phyloP scores from a whole-genome alignment of 2,797 vertebrate genomes.

The Perodicticus potto region DNA sequence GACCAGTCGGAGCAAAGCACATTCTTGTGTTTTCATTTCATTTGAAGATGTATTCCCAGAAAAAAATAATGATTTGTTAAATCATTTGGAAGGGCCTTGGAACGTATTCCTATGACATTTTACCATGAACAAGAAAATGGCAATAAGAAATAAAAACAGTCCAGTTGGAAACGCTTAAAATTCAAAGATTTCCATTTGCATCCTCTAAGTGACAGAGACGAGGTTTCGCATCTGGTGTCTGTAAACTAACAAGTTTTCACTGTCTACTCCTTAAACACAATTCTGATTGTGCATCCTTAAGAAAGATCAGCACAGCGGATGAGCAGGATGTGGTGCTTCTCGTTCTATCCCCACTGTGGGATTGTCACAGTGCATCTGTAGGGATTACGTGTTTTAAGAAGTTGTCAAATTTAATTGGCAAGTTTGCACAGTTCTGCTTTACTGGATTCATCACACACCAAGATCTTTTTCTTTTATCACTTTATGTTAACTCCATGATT shows the following conservation, averaged over 20 bases:
- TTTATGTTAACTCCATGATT: slow-evolving; percentile 80
- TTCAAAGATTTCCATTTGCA: slow-evolving; percentile 55
- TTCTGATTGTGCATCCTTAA: slow-evolving; percentile 14
- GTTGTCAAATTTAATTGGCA: slow-evolving; percentile 87
- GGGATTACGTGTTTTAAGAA: slow-evolving; percentile 81
- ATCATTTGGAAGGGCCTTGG: neutral
- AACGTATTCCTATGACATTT: neutral
- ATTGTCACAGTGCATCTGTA: slow-evolving; percentile 76
- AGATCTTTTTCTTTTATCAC: slow-evolving; percentile 81
- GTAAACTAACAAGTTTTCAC: slow-evolving; percentile 15
- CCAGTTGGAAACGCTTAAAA: slow-evolving; percentile 33
- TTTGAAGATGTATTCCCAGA: slow-evolving; percentile 33
- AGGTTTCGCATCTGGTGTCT: slow-evolving; percentile 31
- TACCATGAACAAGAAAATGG: neutral
- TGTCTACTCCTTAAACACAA: slow-evolving; percentile 42
- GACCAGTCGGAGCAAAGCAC: slow-evolving; percentile 12
- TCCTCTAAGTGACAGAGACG: slow-evolving; percentile 47
- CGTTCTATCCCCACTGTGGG: slow-evolving; percentile 59
- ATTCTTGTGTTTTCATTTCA: neutral
- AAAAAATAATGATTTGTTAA: slow-evolving; percentile 47
- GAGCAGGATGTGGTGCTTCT: slow-evolving; percentile 48
- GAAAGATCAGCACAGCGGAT: slow-evolving; percentile 64
- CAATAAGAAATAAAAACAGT: neutral
- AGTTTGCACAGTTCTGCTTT: slow-evolving; percentile 83
- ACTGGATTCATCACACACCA: slow-evolving; percentile 80